Percentiles rank a stretch among this genome's conserved stretches.
Conservation (phyloP, 1,140 invertebrate species). For the Oscheius sp. region DNA sequence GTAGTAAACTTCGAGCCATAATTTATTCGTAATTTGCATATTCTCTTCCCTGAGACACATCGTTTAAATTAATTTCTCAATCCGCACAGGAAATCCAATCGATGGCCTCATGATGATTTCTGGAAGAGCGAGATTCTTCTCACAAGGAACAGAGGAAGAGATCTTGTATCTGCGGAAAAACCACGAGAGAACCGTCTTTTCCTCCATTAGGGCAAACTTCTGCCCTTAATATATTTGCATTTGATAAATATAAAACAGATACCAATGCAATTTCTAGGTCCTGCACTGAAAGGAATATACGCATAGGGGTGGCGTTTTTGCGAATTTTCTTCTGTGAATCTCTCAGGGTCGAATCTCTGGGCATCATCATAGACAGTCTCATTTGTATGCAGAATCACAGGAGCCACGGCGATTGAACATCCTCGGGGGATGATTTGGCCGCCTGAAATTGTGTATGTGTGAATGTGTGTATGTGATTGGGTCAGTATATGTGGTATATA, state of each 20-base stretch:
- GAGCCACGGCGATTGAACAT: conserved; percentile 52
- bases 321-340: conserved; percentile 76
- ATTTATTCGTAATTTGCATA: too few species aligned
- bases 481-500: too few species aligned
- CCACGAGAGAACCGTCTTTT: conserved; percentile 62
- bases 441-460: too few species aligned
- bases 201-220: conserved; percentile 63
- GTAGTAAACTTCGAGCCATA: too few species aligned
- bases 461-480: too few species aligned
- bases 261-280: conserved; percentile 63
- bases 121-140: conserved; percentile 58
- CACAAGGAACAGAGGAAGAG: conserved; percentile 50
- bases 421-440: conserved; percentile 57
- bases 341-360: conserved; percentile 77
- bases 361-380: conserved; percentile 68
- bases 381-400: conserved; percentile 70
- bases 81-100: conserved; percentile 55
- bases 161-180: conserved; percentile 61
- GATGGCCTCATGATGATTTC: conserved; percentile 62
- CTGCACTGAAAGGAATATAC: conserved; percentile 72
- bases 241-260: conserved; percentile 12
- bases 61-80: too few species aligned
- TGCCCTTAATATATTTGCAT: conserved; percentile 54
- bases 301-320: conserved; percentile 76
- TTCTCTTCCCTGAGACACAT: too few species aligned